Conservation (phyloP, 53 echinoderm and acorn worm species). For the Actinopyga echinites region DNA sequence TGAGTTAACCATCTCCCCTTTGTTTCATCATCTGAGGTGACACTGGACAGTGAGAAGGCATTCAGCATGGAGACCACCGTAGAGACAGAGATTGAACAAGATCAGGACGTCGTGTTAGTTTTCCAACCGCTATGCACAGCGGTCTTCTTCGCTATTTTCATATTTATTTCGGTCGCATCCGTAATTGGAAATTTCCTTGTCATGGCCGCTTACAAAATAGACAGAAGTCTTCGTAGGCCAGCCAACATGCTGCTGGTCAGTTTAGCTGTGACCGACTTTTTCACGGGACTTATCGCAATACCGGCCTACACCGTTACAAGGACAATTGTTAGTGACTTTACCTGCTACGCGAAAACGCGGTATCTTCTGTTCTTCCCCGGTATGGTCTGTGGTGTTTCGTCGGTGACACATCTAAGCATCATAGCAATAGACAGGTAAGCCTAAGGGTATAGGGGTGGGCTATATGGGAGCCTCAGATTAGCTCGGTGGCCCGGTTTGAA, state of each 20-base stretch:
- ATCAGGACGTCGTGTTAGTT: too few relatives aligned
- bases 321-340: slow-evolving; percentile 1
- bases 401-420: slow-evolving; percentile 25
- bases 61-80: too few relatives aligned
- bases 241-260: slow-evolving; percentile 19
- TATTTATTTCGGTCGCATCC: neutral
- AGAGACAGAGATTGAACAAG: too few relatives aligned
- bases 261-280: slow-evolving; percentile 18
- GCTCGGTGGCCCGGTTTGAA: too few relatives aligned
- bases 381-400: slow-evolving; percentile 28
- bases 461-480: too few relatives aligned
- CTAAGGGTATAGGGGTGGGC: too few relatives aligned
- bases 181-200: slow-evolving; percentile 29
- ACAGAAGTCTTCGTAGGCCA: neutral
- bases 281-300: slow-evolving; percentile 30
- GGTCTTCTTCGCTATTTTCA: neutral
- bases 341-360: slow-evolving; percentile 4
- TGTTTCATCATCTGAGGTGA: too few relatives aligned
- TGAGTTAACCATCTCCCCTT: too few relatives aligned
- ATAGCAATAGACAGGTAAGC: slow-evolving; percentile 40
- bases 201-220: slow-evolving; percentile 11
- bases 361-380: slow-evolving; percentile 30
- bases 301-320: neutral
- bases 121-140: neutral
- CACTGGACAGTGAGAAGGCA: too few relatives aligned